phyloP scores from a whole-genome alignment of 2,113 vertebrate genomes.

The Amphilophus citrinellus region DNA sequence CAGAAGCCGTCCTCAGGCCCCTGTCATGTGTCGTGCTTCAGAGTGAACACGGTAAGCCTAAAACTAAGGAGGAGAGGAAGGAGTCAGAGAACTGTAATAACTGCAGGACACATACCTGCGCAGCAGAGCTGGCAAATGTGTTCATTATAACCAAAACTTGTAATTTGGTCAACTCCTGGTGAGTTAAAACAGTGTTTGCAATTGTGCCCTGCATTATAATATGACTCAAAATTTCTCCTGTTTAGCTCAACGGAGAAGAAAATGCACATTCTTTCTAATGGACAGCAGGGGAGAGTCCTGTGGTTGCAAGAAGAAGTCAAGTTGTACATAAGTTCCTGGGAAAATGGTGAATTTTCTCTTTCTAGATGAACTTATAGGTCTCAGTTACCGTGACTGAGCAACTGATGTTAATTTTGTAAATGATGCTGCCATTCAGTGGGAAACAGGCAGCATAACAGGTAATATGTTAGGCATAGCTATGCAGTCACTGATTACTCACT shows the following conservation, averaged over 20 bases:
- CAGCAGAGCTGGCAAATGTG: neutral
- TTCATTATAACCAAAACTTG: neutral
- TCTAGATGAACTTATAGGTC: neutral
- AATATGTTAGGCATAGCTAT: no score
- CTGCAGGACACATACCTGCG: accelerated
- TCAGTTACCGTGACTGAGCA: neutral
- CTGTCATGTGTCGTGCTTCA: neutral
- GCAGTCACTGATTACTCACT: no score
- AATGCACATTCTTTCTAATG: neutral
- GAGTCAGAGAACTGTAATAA: neutral
- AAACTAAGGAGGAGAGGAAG: neutral
- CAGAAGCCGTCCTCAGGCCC: neutral
- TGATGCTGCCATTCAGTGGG: neutral
- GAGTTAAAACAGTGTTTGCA: no score
- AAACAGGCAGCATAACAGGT: neutral
- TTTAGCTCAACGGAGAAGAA: neutral
- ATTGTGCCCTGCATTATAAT: neutral
- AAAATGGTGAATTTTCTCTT: neutral
- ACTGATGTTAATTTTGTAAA: neutral
- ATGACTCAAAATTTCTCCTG: neutral
- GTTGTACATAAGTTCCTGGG: neutral
- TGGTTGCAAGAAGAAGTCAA: neutral
- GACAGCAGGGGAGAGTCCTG: neutral
- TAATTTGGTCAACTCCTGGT: no score
- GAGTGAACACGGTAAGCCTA: neutral